Base-by-base conservation (phyloP, 2,797 vertebrate species). In the Chromis chromis region DNA sequence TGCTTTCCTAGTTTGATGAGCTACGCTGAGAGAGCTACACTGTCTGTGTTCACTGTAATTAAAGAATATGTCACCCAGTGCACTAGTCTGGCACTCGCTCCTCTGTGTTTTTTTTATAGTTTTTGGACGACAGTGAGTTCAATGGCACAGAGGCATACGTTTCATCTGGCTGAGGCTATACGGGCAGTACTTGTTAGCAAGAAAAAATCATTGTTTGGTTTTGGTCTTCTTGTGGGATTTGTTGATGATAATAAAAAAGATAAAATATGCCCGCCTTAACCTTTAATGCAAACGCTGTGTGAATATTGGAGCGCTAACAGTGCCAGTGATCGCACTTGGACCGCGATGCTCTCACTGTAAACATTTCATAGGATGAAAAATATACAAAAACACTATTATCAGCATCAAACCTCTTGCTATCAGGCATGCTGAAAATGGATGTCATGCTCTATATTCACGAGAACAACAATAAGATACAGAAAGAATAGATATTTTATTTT, bases 401-500 rank as follows among this genome's bases (percentile, higher is more conserved):
- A 85, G 65, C 42, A 46, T n/a, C 54, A 61, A 82, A 78, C 6
- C 11, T 76, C 65, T 75, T 53, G 31, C 60, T 70, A 40, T 74
- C 33, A 27, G 1, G 9, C 31, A 68, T 24, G 31, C 21, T 42
- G 68, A 68, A 76, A 82, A 81, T 78, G 39, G 62, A 77, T 79
- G 66, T 58, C 27, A 67, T 65, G 62, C 54, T 85, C 74, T 82
- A 71, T 81, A 89, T 88, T 85, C 80, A 91, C 73, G 79, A 91
- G 75, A 89, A 81, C 39, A 78, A 90, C 88, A 89, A 87, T 80
- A 53, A 85, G 79, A 85, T 86, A 86, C 81, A 86, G 78, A 90
- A 89, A 86, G 82, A 86, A 88, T 87, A 91, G 86, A 91, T 91
- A 81, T 86, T 91, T 90, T 89, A 86, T 90, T 92, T 88, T 80